Base-by-base conservation (phyloP, 2,888 invertebrate species). In the Priocnemis perturbator region DNA sequence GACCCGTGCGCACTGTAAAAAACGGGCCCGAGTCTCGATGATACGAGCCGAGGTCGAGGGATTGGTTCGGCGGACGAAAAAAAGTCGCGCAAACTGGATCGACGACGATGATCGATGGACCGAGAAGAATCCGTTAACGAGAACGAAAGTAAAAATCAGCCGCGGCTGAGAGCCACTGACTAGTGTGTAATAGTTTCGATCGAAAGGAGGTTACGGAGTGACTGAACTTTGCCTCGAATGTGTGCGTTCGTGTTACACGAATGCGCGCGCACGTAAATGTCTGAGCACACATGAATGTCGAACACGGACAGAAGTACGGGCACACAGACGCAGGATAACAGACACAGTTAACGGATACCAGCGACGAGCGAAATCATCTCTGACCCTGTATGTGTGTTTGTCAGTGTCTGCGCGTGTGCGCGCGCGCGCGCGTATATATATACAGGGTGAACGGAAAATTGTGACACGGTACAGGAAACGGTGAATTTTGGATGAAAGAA, bases 151-250 rank as follows among this genome's bases (percentile, higher is more conserved):
- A 83, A 85, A 83, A 83, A 78, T 75, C 69, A 67, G 50, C 57
- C 66, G 61, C 23, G 74, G 79, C 75, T 88, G 87, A 88, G 88
- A 84, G 77, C 77, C 88, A 81, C 87, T 88, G 87, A 69, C 74
- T 84, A 85, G 86, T 87, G 87, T 88, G 88, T 89, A 88, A 89
- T 88, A 88, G 88, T 89, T 89, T 89, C 88, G 88, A 88, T 88
- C 83, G 88, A 88, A 89, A 89, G 88, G 88, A 89, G 88, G 89
- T 88, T 88, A 88, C 86, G 85, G 85, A 88, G 88, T 89, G 88
- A 89, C 84, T 88, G 89, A 89, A 88, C 89, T 87, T 87, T 88
- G 83, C 50, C 17, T 2, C 50, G 50, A 50, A 50, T 50, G 50
- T 19, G 50, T 50, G 50, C 19, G 50, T 19, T n/a, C 50, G 19